Conservation (phyloP, 1,140 invertebrate genomes). For the Drosophila quadrilineata region DNA sequence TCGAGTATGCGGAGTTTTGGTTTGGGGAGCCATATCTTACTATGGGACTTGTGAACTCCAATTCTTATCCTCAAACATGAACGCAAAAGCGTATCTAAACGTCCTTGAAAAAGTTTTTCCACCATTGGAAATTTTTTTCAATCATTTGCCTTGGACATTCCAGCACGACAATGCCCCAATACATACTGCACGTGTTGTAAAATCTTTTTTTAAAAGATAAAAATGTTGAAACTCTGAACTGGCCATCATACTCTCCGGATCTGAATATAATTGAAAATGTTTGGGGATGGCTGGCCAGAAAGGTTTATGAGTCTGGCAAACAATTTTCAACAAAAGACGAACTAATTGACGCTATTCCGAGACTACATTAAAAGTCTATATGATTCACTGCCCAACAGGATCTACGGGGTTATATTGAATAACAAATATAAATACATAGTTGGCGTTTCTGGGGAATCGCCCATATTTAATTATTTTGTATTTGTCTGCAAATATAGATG, state of each 20-base stretch:
- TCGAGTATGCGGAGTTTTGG: neutral
- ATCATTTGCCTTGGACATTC: neutral
- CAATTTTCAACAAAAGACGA: too few species aligned
- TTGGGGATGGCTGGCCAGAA: neutral
- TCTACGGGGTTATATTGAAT: too few species aligned
- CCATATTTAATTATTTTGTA: too few species aligned
- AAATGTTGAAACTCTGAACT: neutral
- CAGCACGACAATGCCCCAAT: conserved; percentile 1
- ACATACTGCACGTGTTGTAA: neutral
- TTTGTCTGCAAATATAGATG: too few species aligned
- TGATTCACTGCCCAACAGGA: too few species aligned
- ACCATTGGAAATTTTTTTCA: neutral
- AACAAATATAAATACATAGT: too few species aligned
- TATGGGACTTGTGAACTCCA: conserved; percentile 3
- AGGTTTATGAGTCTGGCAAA: neutral
- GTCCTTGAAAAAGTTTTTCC: neutral
- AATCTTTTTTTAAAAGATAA: neutral
- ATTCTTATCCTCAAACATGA: neutral
- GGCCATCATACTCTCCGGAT: neutral
- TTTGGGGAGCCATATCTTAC: neutral
- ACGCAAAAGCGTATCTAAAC: neutral
- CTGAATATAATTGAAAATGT: conserved; percentile 1
- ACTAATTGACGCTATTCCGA: too few species aligned
- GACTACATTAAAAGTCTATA: too few species aligned
- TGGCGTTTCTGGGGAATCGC: too few species aligned